Evolutionary conservation across 1,140 invertebrate genomes (phyloP).

Genomic region (Hirudo medicinalis): DNA sequence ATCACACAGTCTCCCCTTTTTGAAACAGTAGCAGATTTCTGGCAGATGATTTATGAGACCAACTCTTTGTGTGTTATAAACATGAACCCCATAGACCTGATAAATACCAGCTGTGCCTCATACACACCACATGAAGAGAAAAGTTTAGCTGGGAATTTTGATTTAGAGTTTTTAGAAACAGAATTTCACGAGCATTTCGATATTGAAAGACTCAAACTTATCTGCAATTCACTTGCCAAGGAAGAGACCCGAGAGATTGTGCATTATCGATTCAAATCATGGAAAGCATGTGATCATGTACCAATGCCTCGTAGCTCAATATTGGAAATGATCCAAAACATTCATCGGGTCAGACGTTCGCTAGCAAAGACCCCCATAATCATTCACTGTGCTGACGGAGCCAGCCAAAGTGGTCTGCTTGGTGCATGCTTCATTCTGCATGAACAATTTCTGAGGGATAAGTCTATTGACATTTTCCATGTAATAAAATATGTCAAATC

Average conservation of each 20-base stretch:
- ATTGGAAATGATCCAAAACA: slow-evolving; percentile 27
- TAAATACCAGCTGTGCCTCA: slow-evolving; percentile 33
- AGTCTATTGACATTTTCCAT: slow-evolving; percentile 36
- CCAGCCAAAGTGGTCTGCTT: slow-evolving; percentile 36
- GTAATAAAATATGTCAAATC: slow-evolving; percentile 36
- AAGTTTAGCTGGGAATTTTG: slow-evolving; percentile 26
- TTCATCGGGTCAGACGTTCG: not conserved
- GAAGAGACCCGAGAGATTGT: slow-evolving; percentile 26
- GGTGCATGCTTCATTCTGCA: slow-evolving; percentile 29
- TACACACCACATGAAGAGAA: slow-evolving; percentile 31
- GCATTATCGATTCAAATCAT: slow-evolving; percentile 37
- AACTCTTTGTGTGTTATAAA: slow-evolving; percentile 34
- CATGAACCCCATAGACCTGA: slow-evolving; percentile 30
- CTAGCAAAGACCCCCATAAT: slow-evolving; percentile 8
- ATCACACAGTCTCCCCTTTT: slow-evolving; percentile 38
- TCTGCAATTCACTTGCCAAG: not conserved
- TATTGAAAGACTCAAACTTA: slow-evolving; percentile 33
- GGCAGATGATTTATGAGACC: slow-evolving; percentile 38
- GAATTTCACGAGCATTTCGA: slow-evolving; percentile 29
- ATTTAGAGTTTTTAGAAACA: slow-evolving; percentile 31
- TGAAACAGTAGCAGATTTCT: slow-evolving; percentile 38
- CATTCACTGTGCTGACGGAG: slow-evolving; percentile 30
- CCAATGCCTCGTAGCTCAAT: slow-evolving; percentile 33
- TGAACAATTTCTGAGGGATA: slow-evolving; percentile 32
- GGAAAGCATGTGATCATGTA: slow-evolving; percentile 31